Conservation (phyloP, 35 echinoderm and acorn worm species). For the Anneissia japonica region DNA sequence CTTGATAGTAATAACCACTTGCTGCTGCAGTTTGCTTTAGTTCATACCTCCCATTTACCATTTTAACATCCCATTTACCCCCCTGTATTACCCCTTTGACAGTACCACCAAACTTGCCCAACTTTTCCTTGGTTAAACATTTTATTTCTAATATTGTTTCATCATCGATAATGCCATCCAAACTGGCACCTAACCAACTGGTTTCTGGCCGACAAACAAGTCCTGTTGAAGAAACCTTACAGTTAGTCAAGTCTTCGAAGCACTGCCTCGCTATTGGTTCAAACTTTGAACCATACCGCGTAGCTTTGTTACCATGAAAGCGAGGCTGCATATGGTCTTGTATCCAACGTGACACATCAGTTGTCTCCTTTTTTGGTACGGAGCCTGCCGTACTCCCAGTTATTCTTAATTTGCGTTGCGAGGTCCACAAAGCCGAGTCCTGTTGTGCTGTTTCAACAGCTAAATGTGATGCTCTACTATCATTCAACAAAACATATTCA, state of each 20-base stretch:
- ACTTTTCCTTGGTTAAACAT: no score
- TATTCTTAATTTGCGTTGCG: no score
- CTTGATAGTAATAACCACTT: no score
- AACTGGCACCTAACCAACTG: no score
- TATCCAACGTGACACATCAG: neutral
- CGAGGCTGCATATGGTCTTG: neutral
- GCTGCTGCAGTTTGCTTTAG: neutral
- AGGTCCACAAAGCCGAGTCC: no score
- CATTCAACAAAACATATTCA: neutral
- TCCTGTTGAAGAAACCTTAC: no score
- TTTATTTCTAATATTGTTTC: no score
- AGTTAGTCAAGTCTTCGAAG: neutral
- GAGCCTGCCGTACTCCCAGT: neutral
- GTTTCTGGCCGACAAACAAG: no score
- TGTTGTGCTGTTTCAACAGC: no score
- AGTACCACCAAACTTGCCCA: no score
- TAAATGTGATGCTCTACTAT: neutral
- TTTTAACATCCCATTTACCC: slow-evolving; percentile 11
- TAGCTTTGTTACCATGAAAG: neutral
- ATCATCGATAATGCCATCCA: no score
- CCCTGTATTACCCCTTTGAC: neutral
- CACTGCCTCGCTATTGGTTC: neutral
- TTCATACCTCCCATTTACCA: neutral
- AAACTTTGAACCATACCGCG: neutral
- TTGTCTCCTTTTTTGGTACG: neutral